Evolutionary conservation across 2,888 invertebrate species (phyloP).

Genomic region (Drosophila histrio): DNA sequence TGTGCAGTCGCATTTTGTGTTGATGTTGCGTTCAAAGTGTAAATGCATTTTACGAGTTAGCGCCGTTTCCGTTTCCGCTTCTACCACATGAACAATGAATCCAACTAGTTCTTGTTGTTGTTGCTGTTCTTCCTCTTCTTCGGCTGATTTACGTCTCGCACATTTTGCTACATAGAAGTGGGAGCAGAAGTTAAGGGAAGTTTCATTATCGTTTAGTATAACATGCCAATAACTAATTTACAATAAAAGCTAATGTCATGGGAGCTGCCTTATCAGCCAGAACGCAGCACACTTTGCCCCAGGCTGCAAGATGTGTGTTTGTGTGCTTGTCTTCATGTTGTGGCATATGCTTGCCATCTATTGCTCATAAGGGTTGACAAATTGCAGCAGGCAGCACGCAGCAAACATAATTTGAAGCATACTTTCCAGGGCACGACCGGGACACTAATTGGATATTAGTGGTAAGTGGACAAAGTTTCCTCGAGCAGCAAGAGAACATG

Average conservation of each 20-base stretch:
- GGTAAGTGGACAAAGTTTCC: constrained; percentile 56
- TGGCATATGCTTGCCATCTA: constrained; percentile 58
- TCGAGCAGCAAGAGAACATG: constrained; percentile 9
- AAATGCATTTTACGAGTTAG: constrained; percentile 90
- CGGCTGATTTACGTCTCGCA: constrained; percentile 56
- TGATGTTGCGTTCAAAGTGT: constrained; percentile 96
- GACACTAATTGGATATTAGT: constrained; percentile 77
- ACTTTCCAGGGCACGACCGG: constrained; percentile 57
- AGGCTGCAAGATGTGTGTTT: neutral
- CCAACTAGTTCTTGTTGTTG: constrained; percentile 27
- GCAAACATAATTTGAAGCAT: constrained; percentile 69
- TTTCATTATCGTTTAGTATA: constrained; percentile 71
- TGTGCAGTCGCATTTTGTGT: constrained; percentile 97
- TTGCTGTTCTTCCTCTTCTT: constrained; percentile 6
- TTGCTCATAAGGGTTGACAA: constrained; percentile 66
- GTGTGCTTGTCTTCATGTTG: constrained; percentile 24
- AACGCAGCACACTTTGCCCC: constrained; percentile 31
- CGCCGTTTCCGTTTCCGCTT: constrained; percentile 48
- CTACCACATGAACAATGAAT: constrained; percentile 43
- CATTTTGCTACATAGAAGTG: constrained; percentile 60
- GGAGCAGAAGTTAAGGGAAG: constrained; percentile 2
- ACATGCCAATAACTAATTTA: constrained; percentile 79
- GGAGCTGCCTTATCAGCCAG: constrained; percentile 65
- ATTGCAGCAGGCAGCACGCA: constrained; percentile 59
- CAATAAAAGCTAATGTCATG: constrained; percentile 60